A percentile compares a stretch with the other conserved stretches of the same genome.
These are phyloP conservation scores for Harpagus bidentatus DNA, from an alignment of 2,113 vertebrate genomes.

Conservation along the genomic window DNA sequence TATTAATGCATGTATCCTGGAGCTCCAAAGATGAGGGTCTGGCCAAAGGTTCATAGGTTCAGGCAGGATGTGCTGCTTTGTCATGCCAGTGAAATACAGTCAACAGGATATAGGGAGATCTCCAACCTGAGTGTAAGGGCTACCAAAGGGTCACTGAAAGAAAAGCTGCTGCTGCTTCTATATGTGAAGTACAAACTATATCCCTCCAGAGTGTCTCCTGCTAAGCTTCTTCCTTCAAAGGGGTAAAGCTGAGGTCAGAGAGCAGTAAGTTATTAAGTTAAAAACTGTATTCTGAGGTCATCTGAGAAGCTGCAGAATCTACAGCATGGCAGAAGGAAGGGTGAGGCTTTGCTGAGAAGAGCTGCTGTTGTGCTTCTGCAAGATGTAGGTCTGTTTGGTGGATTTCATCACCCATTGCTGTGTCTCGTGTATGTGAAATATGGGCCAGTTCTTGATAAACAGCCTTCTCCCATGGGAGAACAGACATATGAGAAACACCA, in stretches of 20 bases:
- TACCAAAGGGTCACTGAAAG: slow-evolving; percentile 6
- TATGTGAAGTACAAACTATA: not conserved
- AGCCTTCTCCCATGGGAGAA: not conserved
- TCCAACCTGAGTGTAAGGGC: not conserved
- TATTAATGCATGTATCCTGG: not conserved
- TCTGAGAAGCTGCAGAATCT: not conserved
- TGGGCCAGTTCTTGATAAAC: not conserved
- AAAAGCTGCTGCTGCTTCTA: not conserved
- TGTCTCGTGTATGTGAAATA: not conserved
- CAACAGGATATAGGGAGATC: slow-evolving; percentile 44
- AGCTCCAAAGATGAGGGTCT: not conserved
- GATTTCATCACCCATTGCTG: not conserved
- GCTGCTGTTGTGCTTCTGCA: not conserved
- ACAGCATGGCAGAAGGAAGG: not conserved
- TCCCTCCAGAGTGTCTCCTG: not conserved
- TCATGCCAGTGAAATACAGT: not conserved
- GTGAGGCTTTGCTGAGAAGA: not conserved
- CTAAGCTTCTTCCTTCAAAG: not conserved
- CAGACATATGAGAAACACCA: not conserved
- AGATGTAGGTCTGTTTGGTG: not conserved
- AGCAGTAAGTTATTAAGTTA: not conserved
- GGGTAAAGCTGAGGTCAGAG: not conserved
- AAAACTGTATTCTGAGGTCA: not conserved
- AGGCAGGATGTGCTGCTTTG: slow-evolving; percentile 40
- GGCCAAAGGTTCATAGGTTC: slow-evolving; percentile 16